Evolutionary conservation across 1,140 invertebrate species (phyloP), one percentile per base, ranked within the genome.

Genomic region (Aphis gossypii): DNA sequence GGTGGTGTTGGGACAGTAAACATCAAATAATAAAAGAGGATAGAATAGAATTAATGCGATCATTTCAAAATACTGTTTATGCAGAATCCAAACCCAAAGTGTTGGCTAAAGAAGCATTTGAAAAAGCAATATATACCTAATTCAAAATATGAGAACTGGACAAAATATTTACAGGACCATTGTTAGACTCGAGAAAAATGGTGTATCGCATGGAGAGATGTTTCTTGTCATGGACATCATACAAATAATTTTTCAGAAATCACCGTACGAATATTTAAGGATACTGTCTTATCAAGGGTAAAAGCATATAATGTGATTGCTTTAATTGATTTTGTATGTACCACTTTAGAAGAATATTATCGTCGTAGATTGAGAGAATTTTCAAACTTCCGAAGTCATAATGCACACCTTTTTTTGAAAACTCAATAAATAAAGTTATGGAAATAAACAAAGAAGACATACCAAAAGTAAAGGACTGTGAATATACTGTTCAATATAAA

Each of bases 391-490:
- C 60, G 6, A 68, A 68, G 60, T 14, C 60, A 68, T 68, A 68
- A 68, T 68, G 30, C 60, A 11, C 30, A 30, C 30, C 30, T 68
- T 68, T 76, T 76, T 76, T 76, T 76, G 68, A 76, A 76, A 76
- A 76, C 30, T 76, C 68, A 76, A 76, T 76, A 35, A 76, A 76
- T 76, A 76, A 56, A 56, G 54, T 6, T 56, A 56, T 56, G 23
- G 54, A 76, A 76, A 76, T 76, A 76, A 76, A 76, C n/a, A 76
- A 76, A 76, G 68, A 76, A 76, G 11, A 76, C n/a, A 76, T 76
- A 76, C 35, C 30, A 76, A 1, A 76, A 83, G 82, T 35, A 83
- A 38, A 41, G 82, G 38, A 83, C 21, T 83, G 38, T 83, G 82
- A 83, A 83, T 83, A 83, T 83, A 83, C 82, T 83, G 44, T 48